Base-by-base conservation (phyloP, 2,113 vertebrate species). In the Anoura caudifer region DNA sequence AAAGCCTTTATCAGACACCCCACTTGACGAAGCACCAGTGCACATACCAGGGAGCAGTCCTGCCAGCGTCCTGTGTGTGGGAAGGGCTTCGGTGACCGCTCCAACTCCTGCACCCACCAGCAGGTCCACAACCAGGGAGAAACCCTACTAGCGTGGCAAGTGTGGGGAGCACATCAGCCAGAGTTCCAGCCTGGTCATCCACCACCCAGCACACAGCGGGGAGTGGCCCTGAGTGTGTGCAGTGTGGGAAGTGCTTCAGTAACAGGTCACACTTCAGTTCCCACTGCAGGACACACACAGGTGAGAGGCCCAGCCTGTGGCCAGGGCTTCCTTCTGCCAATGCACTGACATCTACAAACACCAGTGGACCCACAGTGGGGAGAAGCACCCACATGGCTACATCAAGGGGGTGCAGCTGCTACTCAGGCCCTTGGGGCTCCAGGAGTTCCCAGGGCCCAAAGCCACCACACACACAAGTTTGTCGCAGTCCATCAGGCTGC, bases 281-380 rank as follows among this genome's bases (percentile, higher is more conserved):
- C 0, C 92, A 94, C 82, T 82, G 81, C 52, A 63, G 91, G 85
- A 95, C 94, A 72, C 94, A 99, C 11, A 98, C 98, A 0, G 98
- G 98, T 67, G 95, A 98, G 69, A 96, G 98, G 45, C 98, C 98
- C 97, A 33, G 98, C 98, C 94, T 99, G 99, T 0, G 98, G 98
- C 14, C 98, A 99, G 94, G 98, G 98, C 96, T 99, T 99, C 97
- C 96, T 99, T 99, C 97, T 98, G 98, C 97, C 99, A 98, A 94
- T 98, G 98, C 95, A 99, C 98, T 3, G 98, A 98, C 95, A 96
- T 99, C 41, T 98, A 98, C 0, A 98, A 98, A 3, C 98, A 99
- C 93, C 98, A 98, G 97, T 96, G 98, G 80, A 98, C 95, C 45
- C 99, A 99, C 1, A 33, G 72, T 1, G 43, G 91, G 9, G 94